Base-by-base conservation (phyloP, 2,888 invertebrate genomes). In the Dynastes grantii region DNA sequence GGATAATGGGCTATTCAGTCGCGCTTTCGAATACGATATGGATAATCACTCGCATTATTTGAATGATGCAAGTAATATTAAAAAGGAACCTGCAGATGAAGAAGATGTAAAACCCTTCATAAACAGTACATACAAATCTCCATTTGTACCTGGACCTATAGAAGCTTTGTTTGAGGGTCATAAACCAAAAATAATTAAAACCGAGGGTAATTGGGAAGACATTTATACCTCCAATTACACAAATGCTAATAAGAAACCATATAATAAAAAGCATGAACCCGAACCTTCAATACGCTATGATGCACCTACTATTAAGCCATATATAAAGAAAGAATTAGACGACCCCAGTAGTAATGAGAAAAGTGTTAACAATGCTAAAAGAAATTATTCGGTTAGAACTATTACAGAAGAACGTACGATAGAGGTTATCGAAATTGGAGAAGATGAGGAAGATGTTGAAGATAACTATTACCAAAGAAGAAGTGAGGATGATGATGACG, bases 91-190 rank as follows among this genome's bases (percentile, higher is more conserved):
- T 58, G 32, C 40, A 3, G 68, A 45, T 2, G 68, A 76, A 13
- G 78, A 65, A 27, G 75, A 76, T 37, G 29, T 58, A 27, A 79
- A 79, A 51, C 79, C 79, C 2, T 13, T n/a, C 37, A 45, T 70
- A 40, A 61, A 67, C n/a, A 13, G 37, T 51, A 13, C 51, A 58
- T 76, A 68, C 29, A 53, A 61, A 27, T 70, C 76, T 6, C 79
- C 79, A 32, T 79, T 79, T 70, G 13, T 64, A 45, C 76, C 79
- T 37, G 79, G 79, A 2, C 70, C 79, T 22, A 13, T 79, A 11
- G 79, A 79, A 4, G 27, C 37, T 13, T 55, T 40, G 40, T 78
- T 78, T 58, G 22, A 29, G 13, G 58, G 67, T 5, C 76, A 76
- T 70, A 79, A 27, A 22, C 79, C 79, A 16, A 76, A 70, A 76